Evolutionary conservation across 2,113 vertebrate genomes (phyloP).

Genomic region (Neomonachus schauinslandi): DNA sequence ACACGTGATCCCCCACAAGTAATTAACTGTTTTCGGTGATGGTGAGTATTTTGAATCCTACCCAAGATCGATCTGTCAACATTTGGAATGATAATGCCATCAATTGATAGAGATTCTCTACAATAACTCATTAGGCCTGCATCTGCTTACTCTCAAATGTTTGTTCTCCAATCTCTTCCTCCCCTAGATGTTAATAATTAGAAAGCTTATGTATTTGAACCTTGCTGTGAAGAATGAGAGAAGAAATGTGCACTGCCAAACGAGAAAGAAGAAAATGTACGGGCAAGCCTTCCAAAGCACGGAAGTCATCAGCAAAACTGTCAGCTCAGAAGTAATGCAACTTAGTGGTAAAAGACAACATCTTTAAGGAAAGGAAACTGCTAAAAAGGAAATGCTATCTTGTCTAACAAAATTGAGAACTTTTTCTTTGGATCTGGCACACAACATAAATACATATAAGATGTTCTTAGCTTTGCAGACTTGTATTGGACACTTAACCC

Average conservation of each 20-base stretch:
- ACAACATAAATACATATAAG: not conserved
- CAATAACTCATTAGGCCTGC: slow-evolving; percentile 52
- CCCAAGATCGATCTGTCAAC: slow-evolving; percentile 64
- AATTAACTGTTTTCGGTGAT: slow-evolving; percentile 54
- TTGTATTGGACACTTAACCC: not conserved
- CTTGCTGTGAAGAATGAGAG: slow-evolving; percentile 58
- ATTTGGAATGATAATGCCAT: slow-evolving; percentile 45
- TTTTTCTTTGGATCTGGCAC: not conserved
- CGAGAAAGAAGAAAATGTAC: slow-evolving; percentile 51
- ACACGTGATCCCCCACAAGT: not conserved
- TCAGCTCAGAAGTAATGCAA: slow-evolving; percentile 58
- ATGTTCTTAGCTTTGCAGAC: not conserved
- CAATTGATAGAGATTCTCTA: slow-evolving; percentile 49
- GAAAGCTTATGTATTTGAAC: slow-evolving; percentile 54
- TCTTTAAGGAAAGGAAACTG: slow-evolving; percentile 46
- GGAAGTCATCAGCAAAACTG: slow-evolving; percentile 73
- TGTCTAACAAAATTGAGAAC: slow-evolving; percentile 8
- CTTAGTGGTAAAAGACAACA: slow-evolving; percentile 35
- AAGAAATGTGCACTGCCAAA: slow-evolving; percentile 61
- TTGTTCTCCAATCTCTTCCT: slow-evolving; percentile 45
- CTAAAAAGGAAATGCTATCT: not conserved
- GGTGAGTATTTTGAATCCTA: slow-evolving; percentile 15
- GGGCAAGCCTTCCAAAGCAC: slow-evolving; percentile 64
- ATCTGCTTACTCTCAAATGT: slow-evolving; percentile 11
- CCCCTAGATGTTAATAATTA: slow-evolving; percentile 57